These are phyloP conservation scores for Drosophila flavopinicola DNA, from an alignment of 2,888 invertebrate species.

Conservation along the genomic window DNA sequence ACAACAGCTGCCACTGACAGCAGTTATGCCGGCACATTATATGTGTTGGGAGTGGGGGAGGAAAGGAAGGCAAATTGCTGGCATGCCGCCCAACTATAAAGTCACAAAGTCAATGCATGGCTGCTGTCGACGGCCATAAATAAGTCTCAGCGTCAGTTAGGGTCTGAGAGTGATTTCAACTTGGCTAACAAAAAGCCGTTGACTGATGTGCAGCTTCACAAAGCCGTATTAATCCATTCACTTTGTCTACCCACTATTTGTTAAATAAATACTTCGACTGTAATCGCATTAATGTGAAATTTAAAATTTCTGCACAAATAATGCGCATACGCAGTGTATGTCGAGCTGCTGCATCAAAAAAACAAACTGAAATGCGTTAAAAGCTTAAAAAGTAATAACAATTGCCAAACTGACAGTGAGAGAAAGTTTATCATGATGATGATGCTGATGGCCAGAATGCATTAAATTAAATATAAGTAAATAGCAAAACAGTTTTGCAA, in stretches of 20 bases:
- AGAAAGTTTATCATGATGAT: slow-evolving; percentile 51
- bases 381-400: slow-evolving; percentile 57
- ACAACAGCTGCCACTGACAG: slow-evolving; percentile 64
- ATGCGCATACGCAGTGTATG: slow-evolving; percentile 23
- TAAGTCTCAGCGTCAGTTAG: slow-evolving; percentile 53
- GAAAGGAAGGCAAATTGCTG: slow-evolving; percentile 15
- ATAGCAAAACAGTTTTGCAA: slow-evolving; percentile 53
- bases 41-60: neutral
- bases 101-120: slow-evolving; percentile 71
- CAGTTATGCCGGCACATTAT: slow-evolving; percentile 49
- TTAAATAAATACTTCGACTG: slow-evolving; percentile 15
- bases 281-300: slow-evolving; percentile 33
- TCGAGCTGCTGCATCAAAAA: slow-evolving; percentile 2
- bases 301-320: slow-evolving; percentile 20
- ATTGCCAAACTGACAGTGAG: slow-evolving; percentile 42
- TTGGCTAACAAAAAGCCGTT: slow-evolving; percentile 37
- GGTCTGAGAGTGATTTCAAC: slow-evolving; percentile 2
- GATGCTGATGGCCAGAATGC: slow-evolving; percentile 58
- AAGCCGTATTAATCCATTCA: neutral
- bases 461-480: slow-evolving; percentile 67
- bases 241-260: slow-evolving; percentile 18
- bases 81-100: slow-evolving; percentile 46
- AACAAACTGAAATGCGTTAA: slow-evolving; percentile 1
- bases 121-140: slow-evolving; percentile 73
- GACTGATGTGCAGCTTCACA: slow-evolving; percentile 51